Conservation (phyloP, 1,140 invertebrate species). For the Caenorhabditis latens region DNA sequence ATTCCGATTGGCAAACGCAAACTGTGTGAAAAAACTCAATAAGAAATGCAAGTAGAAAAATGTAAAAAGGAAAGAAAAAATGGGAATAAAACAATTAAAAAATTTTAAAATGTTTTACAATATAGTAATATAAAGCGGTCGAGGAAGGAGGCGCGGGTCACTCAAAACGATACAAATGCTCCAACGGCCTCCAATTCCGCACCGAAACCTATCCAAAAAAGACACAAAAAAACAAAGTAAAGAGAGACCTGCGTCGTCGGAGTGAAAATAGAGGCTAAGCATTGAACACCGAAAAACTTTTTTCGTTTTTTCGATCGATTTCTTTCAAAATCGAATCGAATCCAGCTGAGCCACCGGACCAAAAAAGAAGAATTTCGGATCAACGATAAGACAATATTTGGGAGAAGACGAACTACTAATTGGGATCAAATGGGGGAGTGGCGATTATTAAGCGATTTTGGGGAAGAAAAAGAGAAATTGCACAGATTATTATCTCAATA, state of each 20-base stretch:
- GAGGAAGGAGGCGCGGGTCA: constrained; percentile 14
- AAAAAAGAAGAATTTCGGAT: too few species aligned
- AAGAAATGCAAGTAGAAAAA: constrained; percentile 9
- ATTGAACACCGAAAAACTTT: neutral
- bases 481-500: constrained; percentile 36
- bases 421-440: neutral
- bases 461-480: neutral
- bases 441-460: neutral
- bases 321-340: neutral
- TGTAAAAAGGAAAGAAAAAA: neutral
- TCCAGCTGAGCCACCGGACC: constrained; percentile 5
- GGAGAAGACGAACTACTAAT: neutral
- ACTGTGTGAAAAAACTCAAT: neutral
- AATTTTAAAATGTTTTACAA: neutral
- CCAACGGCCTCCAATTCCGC: neutral
- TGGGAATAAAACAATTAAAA: constrained; percentile 40
- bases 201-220: constrained; percentile 17
- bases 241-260: constrained; percentile 37
- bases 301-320: neutral
- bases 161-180: constrained; percentile 1
- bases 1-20: too few species aligned
- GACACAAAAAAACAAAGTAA: neutral
- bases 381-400: constrained; percentile 37
- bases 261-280: constrained; percentile 4
- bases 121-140: constrained; percentile 30